Conservation (phyloP, 2,113 vertebrate genomes). For the Gnathonemus longibarbis region DNA sequence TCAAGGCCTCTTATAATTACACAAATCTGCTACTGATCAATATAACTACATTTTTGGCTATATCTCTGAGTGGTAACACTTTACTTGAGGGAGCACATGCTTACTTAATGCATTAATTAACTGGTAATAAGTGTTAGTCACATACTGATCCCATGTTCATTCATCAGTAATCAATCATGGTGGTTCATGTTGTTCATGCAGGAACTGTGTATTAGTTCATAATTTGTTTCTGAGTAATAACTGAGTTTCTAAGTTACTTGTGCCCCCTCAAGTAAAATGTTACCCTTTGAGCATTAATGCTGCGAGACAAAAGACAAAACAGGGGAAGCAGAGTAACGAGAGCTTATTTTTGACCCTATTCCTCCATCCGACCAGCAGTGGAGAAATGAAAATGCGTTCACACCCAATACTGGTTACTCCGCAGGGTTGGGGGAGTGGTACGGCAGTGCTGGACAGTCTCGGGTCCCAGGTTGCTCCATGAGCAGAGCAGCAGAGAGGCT, state of each 20-base stretch:
- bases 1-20: background rate
- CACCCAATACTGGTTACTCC: slow-evolving; percentile 82
- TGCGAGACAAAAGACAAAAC: background rate
- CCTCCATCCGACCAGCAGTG: slow-evolving; percentile 17
- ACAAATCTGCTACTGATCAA: background rate
- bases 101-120: background rate
- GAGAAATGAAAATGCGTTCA: slow-evolving; percentile 42
- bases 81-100: background rate
- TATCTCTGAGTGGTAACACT: background rate
- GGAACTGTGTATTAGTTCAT: background rate
- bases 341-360: background rate
- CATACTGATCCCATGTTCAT: background rate
- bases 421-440: slow-evolving; percentile 67
- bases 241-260: background rate
- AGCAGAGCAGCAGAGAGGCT: slow-evolving; percentile 50
- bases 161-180: background rate
- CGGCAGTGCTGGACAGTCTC: slow-evolving; percentile 63
- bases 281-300: background rate
- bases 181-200: background rate
- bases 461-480: slow-evolving; percentile 61
- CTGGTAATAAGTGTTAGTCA: background rate
- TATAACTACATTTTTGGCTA: background rate
- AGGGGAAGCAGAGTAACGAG: background rate
- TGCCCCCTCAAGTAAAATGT: background rate
- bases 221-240: background rate